These are phyloP conservation scores for Phyllotreta cruciferae DNA, from an alignment of 2,888 invertebrate species.

Conservation along the genomic window DNA sequence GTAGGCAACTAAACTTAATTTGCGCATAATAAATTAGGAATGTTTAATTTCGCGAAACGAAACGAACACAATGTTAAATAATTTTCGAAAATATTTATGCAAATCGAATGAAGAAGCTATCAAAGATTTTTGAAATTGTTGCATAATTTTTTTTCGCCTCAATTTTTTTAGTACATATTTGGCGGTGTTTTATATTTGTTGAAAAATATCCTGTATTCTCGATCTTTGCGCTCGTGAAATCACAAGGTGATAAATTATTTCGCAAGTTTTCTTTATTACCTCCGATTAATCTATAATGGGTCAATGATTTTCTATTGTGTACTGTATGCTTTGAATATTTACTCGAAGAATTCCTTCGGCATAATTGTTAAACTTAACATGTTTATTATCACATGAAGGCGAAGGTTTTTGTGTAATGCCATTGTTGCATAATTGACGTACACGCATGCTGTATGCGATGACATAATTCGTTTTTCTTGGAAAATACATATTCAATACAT, in stretches of 20 bases:
- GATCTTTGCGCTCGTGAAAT: constrained; percentile 17
- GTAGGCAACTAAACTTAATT: background rate
- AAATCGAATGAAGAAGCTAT: too few species aligned
- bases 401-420: constrained; percentile 11
- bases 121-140: too few species aligned
- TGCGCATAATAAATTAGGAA: background rate
- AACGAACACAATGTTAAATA: too few species aligned
- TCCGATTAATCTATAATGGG: constrained; percentile 30
- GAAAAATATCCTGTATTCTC: constrained; percentile 20
- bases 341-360: constrained; percentile 19
- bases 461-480: background rate
- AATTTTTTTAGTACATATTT: too few species aligned
- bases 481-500: constrained; percentile 7
- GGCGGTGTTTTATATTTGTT: background rate
- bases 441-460: constrained; percentile 4
- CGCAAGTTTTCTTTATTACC: constrained; percentile 22
- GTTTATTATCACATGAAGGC: constrained; percentile 18
- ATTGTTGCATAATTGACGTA: background rate
- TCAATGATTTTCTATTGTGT: constrained; percentile 33
- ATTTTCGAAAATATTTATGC: too few species aligned
- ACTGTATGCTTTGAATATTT: constrained; percentile 31
- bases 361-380: constrained; percentile 7
- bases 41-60: background rate
- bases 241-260: constrained; percentile 25
- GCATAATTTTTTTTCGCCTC: background rate